Conservation (phyloP, 2,888 invertebrate genomes). For the Eilema griseolum region DNA sequence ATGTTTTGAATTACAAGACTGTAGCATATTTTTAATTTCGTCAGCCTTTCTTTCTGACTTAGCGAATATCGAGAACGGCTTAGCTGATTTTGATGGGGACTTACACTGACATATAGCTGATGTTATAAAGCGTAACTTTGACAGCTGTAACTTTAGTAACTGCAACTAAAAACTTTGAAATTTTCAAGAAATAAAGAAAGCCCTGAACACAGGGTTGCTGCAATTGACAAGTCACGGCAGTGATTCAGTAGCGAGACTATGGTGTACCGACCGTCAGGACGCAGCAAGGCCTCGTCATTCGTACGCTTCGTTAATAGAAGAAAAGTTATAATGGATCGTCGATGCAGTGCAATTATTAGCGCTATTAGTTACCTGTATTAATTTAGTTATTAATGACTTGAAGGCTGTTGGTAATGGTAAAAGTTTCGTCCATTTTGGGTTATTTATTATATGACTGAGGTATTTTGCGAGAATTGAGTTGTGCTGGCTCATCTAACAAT, state of each 20-base stretch:
- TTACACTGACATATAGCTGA: too few relatives aligned
- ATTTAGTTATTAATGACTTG: slow-evolving; percentile 21
- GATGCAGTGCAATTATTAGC: slow-evolving; percentile 33
- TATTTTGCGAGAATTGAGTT: background rate
- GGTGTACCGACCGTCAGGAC: slow-evolving; percentile 29
- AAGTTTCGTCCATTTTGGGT: slow-evolving; percentile 5
- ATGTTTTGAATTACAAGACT: too few relatives aligned
- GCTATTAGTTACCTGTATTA: slow-evolving; percentile 42
- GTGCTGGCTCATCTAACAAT: background rate
- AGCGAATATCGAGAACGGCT: background rate
- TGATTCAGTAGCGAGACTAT: slow-evolving; percentile 52
- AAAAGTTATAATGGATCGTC: slow-evolving; percentile 43
- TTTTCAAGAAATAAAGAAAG: slow-evolving; percentile 9
- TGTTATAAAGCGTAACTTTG: background rate
- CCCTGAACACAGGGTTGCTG: slow-evolving; percentile 23
- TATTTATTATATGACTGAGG: background rate
- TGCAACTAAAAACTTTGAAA: too few relatives aligned
- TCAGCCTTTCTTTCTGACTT: too few relatives aligned
- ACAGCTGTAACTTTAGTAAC: background rate
- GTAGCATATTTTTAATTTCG: too few relatives aligned
- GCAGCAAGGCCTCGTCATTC: slow-evolving; percentile 33
- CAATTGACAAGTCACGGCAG: slow-evolving; percentile 53
- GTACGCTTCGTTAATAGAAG: slow-evolving; percentile 36
- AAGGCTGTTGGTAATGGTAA: slow-evolving; percentile 5
- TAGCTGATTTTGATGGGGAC: too few relatives aligned